Evolutionary conservation across 2,113 vertebrate genomes (phyloP), one percentile per base, ranked within the genome.

Genomic region (Actenoides lindsayi): DNA sequence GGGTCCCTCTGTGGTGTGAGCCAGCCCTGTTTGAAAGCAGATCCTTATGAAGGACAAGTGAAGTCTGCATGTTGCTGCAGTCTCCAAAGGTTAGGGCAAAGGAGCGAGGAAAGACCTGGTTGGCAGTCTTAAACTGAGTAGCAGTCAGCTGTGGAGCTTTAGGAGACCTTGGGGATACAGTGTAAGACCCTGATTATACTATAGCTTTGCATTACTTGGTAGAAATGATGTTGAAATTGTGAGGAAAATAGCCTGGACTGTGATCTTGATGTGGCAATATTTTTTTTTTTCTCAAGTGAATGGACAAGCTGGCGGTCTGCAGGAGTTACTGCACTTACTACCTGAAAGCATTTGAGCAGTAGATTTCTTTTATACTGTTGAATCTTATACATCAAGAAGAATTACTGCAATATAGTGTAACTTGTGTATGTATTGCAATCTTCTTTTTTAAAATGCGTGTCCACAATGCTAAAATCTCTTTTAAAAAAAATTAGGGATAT

Each of bases 1-100:
- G 15, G 5, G 33, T 51, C 33, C 19, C 8, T 30, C 16, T 0
- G 0, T 35, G 24, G 8, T 9, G 9, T 17, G n/a, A 76, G 30
- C 12, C 39, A 83, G 31, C 4, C n/a, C 30, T 51, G 4, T 46
- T 50, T 76, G 20, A 73, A 65, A 56, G 18, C 33, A 80, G 25
- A 44, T 54, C n/a, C 56, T 67, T 48, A 41, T 6, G 30, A 90
- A 87, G 18, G 37, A 67, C 41, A 75, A 2, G 2, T 31, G 28
- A 62, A 88, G 31, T 31, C 31, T 71, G 28, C 21, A 75, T 6
- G 19, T 4, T 59, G 54, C 18, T 7, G 6, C 50, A 9, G 7
- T 56, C 11, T 2, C 44, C 31, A 59, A 53, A 56, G 18, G 6
- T 64, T 59, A 25, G n/a, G n/a, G 8, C 7, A 88, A 75, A 75